Base-by-base conservation (phyloP, 2,113 vertebrate species). In the Pseudorhombus dupliciocellatus region DNA sequence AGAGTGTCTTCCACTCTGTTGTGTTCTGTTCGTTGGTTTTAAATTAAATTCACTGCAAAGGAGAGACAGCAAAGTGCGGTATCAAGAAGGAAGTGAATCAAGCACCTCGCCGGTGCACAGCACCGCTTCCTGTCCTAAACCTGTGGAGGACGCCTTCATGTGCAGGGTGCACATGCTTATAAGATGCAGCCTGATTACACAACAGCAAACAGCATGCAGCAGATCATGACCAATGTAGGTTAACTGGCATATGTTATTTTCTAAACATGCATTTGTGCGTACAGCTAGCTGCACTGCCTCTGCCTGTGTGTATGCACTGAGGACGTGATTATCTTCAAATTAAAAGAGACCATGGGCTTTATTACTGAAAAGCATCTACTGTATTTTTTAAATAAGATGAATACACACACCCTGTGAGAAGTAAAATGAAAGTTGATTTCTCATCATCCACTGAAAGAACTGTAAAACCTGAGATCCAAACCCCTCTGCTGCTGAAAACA, bases 1-100 rank as follows among this genome's bases (percentile, higher is more conserved):
- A 25, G 37, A 46, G 60, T 55, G 14, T 70, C 63, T 34, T 14
- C 54, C 21, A 11, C 51, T 57, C 52, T 37, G 63, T 22, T 26
- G 24, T 52, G 56, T 69, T 70, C 40, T 56, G 60, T 73, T 70
- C 67, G 67, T 58, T 75, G 76, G 21, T 58, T 70, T 80, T 60
- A 75, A 84, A 76, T 84, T 63, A 61, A 80, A 70, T 79, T 60
- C 56, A 46, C 46, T 71, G 57, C 70, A 71, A 76, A 58, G 42
- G 57, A 62, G 26, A 60, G 68, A 48, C 26, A 8, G 26, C 7
- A 2, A 9, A 22, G 16, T 21, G 25, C 51, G n/a, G 59, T 51
- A 70, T 46, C 18, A 50, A 86, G 77, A 1, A 80, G 80, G 79
- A 87, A 88, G 11, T 78, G 84, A 85, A 72, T 74, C 26, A 25